Evolutionary conservation across 2,888 invertebrate genomes (phyloP), one percentile per base, ranked within the genome.

Genomic region (Tortrix viridana): DNA sequence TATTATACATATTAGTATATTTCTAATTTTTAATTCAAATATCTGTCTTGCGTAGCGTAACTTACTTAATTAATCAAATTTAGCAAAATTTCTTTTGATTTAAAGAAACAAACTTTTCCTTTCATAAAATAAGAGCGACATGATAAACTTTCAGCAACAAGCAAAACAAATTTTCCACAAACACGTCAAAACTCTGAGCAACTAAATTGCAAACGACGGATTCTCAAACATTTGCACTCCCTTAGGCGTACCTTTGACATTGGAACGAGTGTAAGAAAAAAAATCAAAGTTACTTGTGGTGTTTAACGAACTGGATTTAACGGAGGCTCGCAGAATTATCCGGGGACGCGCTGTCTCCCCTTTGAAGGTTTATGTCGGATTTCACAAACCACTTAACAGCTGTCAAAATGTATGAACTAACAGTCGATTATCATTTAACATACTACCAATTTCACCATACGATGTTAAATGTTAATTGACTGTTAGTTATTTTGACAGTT

Each of bases 191-290:
- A 20, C 22, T 41, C 22, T 7, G 37, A 32, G 12, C 53, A 53
- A 53, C 41, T 53, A 53, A 53, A 53, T 53, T 53, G 50, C 23
- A 22, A 50, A 52, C 52, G 55, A 23, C 18, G 56, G 22, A 18
- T 37, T 43, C 43, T 44, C 55, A 57, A 62, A 62, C 62, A 62
- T 62, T 57, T 62, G 56, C 61, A 22, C 49, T 61, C 37, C 44
- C 44, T 56, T 41, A 61, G 37, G 55, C 46, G 16, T 47, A 18
- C 62, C 56, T 62, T 62, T 57, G 62, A 63, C 18, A 48, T 53
- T 19, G 41, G 44, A 62, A 49, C 23, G 26, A 26, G 32, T 46
- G 32, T 38, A 50, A 9, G 52, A 43, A 48, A 58, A 26, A 60
- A 58, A 63, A 63, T 46, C 48, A 53, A 58, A 58, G 57, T 37